Base-by-base conservation (phyloP, 2,797 vertebrate genomes). In the Eospalax fontanierii region DNA sequence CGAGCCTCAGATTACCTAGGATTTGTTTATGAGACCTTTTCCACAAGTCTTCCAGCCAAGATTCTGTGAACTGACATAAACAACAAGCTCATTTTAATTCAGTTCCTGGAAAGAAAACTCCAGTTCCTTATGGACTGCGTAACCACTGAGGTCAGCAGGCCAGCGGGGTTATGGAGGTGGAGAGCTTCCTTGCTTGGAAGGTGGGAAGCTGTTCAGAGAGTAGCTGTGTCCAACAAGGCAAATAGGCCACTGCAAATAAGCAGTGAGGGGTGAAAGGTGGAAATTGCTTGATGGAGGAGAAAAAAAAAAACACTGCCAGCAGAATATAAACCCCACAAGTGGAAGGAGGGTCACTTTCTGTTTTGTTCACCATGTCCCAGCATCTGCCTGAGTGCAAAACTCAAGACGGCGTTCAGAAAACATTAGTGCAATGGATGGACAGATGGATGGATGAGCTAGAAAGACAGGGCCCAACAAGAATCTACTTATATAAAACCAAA, bases 31-130 rank as follows among this genome's bases (percentile, higher is more conserved):
- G 66, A 66, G 81, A 68, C 70, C 50, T 81, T 85, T 86, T 70
- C 75, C 59, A 71, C 40, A 86, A 76, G 74, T 74, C 75, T 89
- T 78, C 74, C 40, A 71, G 92, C 83, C 94, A 93, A 93, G 88
- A 73, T n/a, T 68, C 33, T 75, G 43, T 65, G 19, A 19, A 50
- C 11, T 50, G 46, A 50, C 6, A 50, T 50, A 11, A 86, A 93
- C 89, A 74, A 80, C 89, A 74, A 80, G 68, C 74, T 82, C 22
- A 3, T 86, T 90, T 87, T 75, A 83, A 46, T 30, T 12, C 15
- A 50, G 43, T 86, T 96, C 85, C 66, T 63, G 38, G 84, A 97
- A 46, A 95, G 81, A 91, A 40, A 14, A 22, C 15, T 76, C 26
- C 38, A 15, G 80, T 66, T 21, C 40, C 15, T 22, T 4, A 6